Conservation (phyloP, 2,113 vertebrate genomes). For the Planiliza haematocheilus region DNA sequence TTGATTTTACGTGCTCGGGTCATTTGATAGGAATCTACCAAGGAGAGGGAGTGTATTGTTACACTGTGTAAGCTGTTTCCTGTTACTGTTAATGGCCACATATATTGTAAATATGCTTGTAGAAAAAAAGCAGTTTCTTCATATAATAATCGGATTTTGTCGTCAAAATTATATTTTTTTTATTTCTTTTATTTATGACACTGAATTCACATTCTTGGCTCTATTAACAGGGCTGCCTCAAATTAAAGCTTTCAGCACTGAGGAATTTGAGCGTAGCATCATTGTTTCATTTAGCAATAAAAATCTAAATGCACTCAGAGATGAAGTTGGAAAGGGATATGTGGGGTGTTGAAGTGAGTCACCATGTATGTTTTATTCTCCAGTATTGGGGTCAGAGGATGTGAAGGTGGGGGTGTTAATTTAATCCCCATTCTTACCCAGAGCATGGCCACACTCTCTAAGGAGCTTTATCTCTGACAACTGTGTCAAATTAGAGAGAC, state of each 20-base stretch:
- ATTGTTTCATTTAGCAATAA: slow-evolving; percentile 57
- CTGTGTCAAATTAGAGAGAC: slow-evolving; percentile 85
- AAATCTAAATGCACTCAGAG: slow-evolving; percentile 46
- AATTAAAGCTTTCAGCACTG: slow-evolving; percentile 6
- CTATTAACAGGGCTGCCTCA: slow-evolving; percentile 21
- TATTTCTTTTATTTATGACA: slow-evolving; percentile 18
- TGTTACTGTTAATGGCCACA: slow-evolving; percentile 33
- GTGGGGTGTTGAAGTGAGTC: slow-evolving; percentile 74
- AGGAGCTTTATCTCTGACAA: slow-evolving; percentile 86
- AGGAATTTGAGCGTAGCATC: neutral
- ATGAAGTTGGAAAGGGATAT: slow-evolving; percentile 68
- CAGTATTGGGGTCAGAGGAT: slow-evolving; percentile 83
- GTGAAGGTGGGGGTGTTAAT: slow-evolving; percentile 84
- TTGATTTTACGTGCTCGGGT: slow-evolving; percentile 81
- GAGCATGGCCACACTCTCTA: slow-evolving; percentile 85
- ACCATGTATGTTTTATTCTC: slow-evolving; percentile 81
- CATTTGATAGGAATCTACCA: slow-evolving; percentile 79
- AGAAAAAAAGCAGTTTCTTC: slow-evolving; percentile 35
- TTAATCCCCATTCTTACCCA: slow-evolving; percentile 85
- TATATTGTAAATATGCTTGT: slow-evolving; percentile 44
- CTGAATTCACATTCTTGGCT: neutral
- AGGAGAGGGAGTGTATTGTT: slow-evolving; percentile 73
- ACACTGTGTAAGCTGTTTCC: slow-evolving; percentile 54
- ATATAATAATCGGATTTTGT: slow-evolving; percentile 13
- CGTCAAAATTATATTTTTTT: slow-evolving; percentile 14